phyloP scores from a whole-genome alignment of 2,888 invertebrate genomes.

The Orgyia antiqua region DNA sequence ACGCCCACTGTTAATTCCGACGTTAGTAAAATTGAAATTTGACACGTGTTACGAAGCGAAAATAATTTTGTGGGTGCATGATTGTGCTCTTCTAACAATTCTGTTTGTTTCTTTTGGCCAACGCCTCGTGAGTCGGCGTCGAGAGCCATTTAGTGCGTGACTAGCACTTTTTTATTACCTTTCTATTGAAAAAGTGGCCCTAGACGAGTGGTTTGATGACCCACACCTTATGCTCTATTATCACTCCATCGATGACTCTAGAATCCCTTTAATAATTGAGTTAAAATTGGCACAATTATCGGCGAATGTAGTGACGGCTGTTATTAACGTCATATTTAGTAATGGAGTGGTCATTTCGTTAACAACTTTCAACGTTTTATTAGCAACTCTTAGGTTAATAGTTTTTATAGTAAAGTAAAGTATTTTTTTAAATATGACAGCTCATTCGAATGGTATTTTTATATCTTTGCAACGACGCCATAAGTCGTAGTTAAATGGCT shows the following conservation, averaged over 20 bases:
- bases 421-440: slow-evolving; percentile 46
- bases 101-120: slow-evolving; percentile 72
- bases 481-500: slow-evolving; percentile 22
- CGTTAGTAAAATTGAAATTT: slow-evolving; percentile 74
- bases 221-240: slow-evolving; percentile 52
- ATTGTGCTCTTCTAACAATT: slow-evolving; percentile 65
- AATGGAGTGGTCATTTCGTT: slow-evolving; percentile 46
- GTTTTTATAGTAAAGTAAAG: slow-evolving; percentile 35
- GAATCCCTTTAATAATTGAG: slow-evolving; percentile 53
- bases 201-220: slow-evolving; percentile 15
- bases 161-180: slow-evolving; percentile 70
- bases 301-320: slow-evolving; percentile 21
- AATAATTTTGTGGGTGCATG: slow-evolving; percentile 73
- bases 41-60: slow-evolving; percentile 76
- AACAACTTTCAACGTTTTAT: slow-evolving; percentile 44
- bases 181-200: slow-evolving; percentile 65
- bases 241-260: slow-evolving; percentile 34
- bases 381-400: slow-evolving; percentile 33
- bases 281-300: slow-evolving; percentile 53
- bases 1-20: slow-evolving; percentile 77
- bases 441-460: slow-evolving; percentile 41
- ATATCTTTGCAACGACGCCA: slow-evolving; percentile 33
- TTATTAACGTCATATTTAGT: slow-evolving; percentile 48
- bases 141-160: slow-evolving; percentile 71
- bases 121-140: slow-evolving; percentile 47